These are phyloP conservation scores for Eubasilissa splendida DNA, from an alignment of 2,888 invertebrate genomes.

Conservation along the genomic window DNA sequence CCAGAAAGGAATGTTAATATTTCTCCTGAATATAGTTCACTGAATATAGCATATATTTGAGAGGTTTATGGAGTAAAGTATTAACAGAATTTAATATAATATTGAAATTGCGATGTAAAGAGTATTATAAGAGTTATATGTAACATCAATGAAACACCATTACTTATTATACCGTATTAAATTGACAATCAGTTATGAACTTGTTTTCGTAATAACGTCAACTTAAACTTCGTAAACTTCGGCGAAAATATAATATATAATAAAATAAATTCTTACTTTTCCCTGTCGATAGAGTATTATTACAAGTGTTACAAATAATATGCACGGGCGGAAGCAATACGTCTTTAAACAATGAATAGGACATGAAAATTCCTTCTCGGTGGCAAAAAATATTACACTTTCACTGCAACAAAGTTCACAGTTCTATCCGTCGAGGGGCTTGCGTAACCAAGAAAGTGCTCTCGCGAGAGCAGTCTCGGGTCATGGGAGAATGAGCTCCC, in stretches of 20 bases:
- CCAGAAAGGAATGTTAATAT: no score
- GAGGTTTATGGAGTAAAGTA: not conserved
- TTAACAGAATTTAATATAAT: not conserved
- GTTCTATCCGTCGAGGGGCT: not conserved
- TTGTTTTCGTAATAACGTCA: no score
- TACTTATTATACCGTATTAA: not conserved
- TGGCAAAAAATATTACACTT: slow-evolving; percentile 24
- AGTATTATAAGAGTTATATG: no score
- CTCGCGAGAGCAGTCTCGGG: not conserved
- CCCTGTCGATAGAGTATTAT: slow-evolving; percentile 3
- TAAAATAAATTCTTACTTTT: not conserved
- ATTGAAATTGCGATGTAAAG: not conserved
- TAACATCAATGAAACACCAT: not conserved
- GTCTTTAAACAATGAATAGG: slow-evolving; percentile 29
- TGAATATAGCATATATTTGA: no score
- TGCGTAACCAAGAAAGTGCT: slow-evolving; percentile 40
- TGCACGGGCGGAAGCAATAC: slow-evolving; percentile 32
- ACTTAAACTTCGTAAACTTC: no score
- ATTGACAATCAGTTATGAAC: not conserved
- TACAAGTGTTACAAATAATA: slow-evolving; percentile 21
- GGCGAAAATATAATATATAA: not conserved
- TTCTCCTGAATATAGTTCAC: no score
- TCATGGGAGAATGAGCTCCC: slow-evolving; percentile 26
- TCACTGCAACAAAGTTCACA: slow-evolving; percentile 26
- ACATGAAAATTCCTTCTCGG: slow-evolving; percentile 16